Conservation (phyloP, 2,113 vertebrate species). For the Ancistrus triradiatus region DNA sequence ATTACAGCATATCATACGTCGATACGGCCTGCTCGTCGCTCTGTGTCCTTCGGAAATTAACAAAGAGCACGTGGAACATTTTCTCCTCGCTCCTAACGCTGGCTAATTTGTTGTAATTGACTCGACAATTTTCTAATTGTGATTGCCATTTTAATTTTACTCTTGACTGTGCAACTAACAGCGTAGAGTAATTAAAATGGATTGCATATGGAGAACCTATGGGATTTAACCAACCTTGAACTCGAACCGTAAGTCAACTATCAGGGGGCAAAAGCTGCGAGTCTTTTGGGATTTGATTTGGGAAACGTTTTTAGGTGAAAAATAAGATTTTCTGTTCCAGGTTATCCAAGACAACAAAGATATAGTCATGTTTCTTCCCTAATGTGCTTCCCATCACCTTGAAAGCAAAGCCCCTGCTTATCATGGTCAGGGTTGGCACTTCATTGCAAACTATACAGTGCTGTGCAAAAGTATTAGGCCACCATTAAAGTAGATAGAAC, state of each 20-base stretch:
- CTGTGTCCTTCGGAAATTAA: constrained; percentile 48
- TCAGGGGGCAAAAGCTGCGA: constrained; percentile 4
- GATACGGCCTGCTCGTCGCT: constrained; percentile 25
- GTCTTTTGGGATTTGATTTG: too few relatives aligned
- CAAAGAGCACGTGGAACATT: constrained; percentile 47
- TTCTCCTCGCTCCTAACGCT: constrained; percentile 43
- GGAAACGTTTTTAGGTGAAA: background rate
- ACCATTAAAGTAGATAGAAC: too few relatives aligned
- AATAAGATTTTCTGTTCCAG: too few relatives aligned
- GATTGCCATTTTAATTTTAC: constrained; percentile 98
- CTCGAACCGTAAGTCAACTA: constrained; percentile 64
- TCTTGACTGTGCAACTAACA: constrained; percentile 87
- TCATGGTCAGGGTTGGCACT: too few relatives aligned
- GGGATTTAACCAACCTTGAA: constrained; percentile 76
- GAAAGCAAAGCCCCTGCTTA: too few relatives aligned
- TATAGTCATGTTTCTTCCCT: too few relatives aligned
- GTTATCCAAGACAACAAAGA: too few relatives aligned
- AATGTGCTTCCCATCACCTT: too few relatives aligned
- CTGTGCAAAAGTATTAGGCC: too few relatives aligned
- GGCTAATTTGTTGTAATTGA: constrained; percentile 94
- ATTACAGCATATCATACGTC: constrained; percentile 50
- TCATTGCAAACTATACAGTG: too few relatives aligned
- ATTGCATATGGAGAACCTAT: constrained; percentile 81
- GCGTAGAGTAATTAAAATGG: constrained; percentile 91
- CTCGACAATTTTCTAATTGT: constrained; percentile 92